phyloP scores from a whole-genome alignment of 2,888 invertebrate species.

The Coleophora flavipennella region DNA sequence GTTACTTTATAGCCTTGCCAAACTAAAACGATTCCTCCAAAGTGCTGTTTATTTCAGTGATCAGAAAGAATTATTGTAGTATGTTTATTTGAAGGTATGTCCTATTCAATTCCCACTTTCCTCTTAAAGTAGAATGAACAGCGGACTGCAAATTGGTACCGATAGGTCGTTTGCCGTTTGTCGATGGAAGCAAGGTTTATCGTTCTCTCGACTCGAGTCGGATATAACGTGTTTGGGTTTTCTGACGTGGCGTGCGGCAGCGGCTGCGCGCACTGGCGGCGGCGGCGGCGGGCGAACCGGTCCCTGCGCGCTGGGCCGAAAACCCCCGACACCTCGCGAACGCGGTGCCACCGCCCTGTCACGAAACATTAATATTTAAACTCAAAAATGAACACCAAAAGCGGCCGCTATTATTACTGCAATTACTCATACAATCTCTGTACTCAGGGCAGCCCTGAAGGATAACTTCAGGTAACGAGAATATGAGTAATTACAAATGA shows the following conservation, averaged over 20 bases:
- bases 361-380: slow-evolving; percentile 68
- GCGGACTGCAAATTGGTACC: slow-evolving; percentile 52
- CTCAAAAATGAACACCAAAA: slow-evolving; percentile 47
- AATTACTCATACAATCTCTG: slow-evolving; percentile 39
- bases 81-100: background rate
- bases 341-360: slow-evolving; percentile 49
- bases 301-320: slow-evolving; percentile 65
- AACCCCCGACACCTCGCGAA: slow-evolving; percentile 66
- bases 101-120: background rate
- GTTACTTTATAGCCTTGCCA: too few species aligned
- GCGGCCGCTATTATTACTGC: slow-evolving; percentile 46
- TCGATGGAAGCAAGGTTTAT: slow-evolving; percentile 50
- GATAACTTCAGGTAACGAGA: slow-evolving; percentile 23
- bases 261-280: slow-evolving; percentile 38
- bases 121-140: slow-evolving; percentile 11
- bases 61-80: background rate
- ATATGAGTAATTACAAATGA: slow-evolving; percentile 22
- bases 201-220: slow-evolving; percentile 38
- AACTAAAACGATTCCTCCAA: background rate
- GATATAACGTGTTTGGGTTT: slow-evolving; percentile 54
- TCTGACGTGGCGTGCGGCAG: slow-evolving; percentile 45
- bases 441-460: slow-evolving; percentile 23
- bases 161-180: slow-evolving; percentile 57
- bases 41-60: slow-evolving; percentile 29
- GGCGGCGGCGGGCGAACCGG: slow-evolving; percentile 57